Evolutionary conservation across 1,140 invertebrate species (phyloP), one percentile per base, ranked within the genome.

Genomic region (Olivierus martensii): DNA sequence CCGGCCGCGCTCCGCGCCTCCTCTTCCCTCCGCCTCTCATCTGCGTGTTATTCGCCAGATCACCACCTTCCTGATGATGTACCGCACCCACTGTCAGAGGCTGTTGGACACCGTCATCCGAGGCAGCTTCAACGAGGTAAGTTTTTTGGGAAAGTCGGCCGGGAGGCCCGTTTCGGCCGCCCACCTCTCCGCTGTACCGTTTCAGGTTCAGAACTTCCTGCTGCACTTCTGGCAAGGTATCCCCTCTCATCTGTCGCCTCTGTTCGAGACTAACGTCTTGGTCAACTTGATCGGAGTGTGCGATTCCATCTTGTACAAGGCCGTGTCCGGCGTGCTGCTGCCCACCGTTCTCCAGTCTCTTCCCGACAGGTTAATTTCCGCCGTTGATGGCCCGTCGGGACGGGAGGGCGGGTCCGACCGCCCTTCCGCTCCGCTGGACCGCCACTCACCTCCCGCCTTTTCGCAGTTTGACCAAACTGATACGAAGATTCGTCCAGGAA

Each of bases 181-280:
- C n/a, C n/a, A n/a, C n/a, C n/a, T n/a, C n/a, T n/a, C n/a, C n/a
- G n/a, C n/a, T n/a, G n/a, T n/a, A 19, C 39, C 3, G 46, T 49
- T 58, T n/a, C 59, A 75, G 73, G 69, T 76, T 7, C 72, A 75
- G 55, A 74, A 65, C 56, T 71, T 75, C 59, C 56, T 77, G 15
- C 57, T 73, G 2, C 73, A 76, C 57, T 76, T 76, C 61, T 76
- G 75, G 75, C 72, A 75, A 62, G 73, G 73, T 4, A 73, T 76
- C 66, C 75, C 75, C 12, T 60, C 60, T 11, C 74, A 75, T 63
- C 66, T 77, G 17, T 57, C 67, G 3, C 65, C 70, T 15, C 65
- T 75, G 7, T 58, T 77, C n/a, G 65, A 67, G 51, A 65, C 61
- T 21, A 62, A 67, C 50, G 62, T 67, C 14, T 62, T 75, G 1